A percentile compares a stretch with the other conserved stretches of the same genome.
Conservation (phyloP, 2,797 vertebrate genomes). For the Halcyon leucocephala region DNA sequence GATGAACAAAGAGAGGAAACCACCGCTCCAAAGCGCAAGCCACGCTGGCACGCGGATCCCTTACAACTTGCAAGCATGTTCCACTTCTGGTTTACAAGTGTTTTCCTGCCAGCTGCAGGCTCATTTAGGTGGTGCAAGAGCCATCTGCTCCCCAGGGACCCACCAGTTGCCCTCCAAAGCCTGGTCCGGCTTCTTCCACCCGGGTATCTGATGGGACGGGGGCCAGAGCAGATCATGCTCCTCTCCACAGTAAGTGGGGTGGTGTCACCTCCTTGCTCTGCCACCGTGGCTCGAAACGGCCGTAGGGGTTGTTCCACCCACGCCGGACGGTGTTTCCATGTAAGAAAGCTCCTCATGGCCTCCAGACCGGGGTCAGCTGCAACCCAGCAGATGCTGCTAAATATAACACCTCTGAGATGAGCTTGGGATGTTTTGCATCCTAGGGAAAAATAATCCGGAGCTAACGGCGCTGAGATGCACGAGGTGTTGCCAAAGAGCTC, state of each 20-base stretch:
- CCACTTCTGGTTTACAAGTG: not conserved
- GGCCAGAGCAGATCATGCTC: not conserved
- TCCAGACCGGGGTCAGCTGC: not conserved
- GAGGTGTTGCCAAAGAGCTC: fast-evolving
- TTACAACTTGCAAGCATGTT: fast-evolving
- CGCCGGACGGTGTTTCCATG: fast-evolving
- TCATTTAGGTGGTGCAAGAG: not conserved
- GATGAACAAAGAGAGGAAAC: conserved; percentile 14
- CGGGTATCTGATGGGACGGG: not conserved
- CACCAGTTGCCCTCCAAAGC: not conserved
- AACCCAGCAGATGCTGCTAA: not conserved
- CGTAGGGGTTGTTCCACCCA: not conserved
- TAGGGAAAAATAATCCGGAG: not conserved
- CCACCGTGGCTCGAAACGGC: not conserved
- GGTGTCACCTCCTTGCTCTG: not conserved
- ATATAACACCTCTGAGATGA: not conserved
- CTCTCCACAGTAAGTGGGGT: fast-evolving
- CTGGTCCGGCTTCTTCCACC: not conserved
- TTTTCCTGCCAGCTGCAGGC: not conserved
- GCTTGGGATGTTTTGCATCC: not conserved
- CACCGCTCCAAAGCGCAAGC: not conserved
- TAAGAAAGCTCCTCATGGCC: not conserved
- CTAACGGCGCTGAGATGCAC: fast-evolving
- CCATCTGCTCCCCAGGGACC: not conserved
- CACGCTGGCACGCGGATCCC: not conserved